Evolutionary conservation across 2,888 invertebrate genomes (phyloP).

Genomic region (Artemia sinica): DNA sequence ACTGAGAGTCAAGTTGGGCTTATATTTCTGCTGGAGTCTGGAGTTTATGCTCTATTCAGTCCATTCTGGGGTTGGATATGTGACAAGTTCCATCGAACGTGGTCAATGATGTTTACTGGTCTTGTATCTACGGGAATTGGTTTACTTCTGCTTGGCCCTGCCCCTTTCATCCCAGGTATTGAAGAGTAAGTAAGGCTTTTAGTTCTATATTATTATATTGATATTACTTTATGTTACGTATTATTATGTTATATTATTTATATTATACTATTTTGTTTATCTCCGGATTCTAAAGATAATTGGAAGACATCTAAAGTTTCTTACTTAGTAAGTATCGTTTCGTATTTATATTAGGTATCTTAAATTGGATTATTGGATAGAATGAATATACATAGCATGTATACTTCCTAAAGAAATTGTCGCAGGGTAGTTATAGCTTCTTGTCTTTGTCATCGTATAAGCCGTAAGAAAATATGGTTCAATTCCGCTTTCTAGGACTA

Average conservation of each 20-base stretch:
- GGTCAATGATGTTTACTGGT: constrained; percentile 56
- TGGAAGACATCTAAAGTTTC: no score
- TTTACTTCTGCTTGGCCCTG: constrained; percentile 48
- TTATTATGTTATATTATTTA: constrained; percentile 19
- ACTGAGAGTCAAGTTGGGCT: constrained; percentile 49
- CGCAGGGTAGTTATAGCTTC: no score
- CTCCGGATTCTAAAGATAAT: no score
- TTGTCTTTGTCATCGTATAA: no score
- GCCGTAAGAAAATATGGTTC: no score
- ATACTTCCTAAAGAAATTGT: no score
- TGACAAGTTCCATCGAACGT: constrained; percentile 48
- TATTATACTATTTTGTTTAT: constrained; percentile 13
- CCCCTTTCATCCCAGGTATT: constrained; percentile 36
- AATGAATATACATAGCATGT: no score
- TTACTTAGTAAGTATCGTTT: no score
- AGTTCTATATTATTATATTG: neutral
- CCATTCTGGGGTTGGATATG: constrained; percentile 56
- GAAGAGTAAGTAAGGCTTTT: constrained; percentile 36
- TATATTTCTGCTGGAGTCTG: constrained; percentile 51
- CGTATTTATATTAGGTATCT: no score
- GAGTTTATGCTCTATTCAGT: constrained; percentile 51
- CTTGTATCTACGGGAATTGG: constrained; percentile 44
- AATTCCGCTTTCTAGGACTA: no score
- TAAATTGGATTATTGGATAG: no score
- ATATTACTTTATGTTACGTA: constrained; percentile 14